Base-by-base conservation (phyloP, 2,797 vertebrate genomes). In the Crenuchus spilurus region DNA sequence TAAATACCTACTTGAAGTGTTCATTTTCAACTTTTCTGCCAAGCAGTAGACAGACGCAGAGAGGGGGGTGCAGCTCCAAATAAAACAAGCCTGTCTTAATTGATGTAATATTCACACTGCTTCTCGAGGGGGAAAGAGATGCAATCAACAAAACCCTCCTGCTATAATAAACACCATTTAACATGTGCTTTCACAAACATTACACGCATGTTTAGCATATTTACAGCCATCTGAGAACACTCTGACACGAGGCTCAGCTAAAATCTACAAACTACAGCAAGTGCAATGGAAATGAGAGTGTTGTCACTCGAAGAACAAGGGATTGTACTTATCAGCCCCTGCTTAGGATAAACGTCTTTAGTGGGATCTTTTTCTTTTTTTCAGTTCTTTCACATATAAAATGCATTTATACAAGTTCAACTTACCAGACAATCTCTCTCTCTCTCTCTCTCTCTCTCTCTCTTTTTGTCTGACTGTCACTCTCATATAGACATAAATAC, bases 1-100 rank as follows among this genome's bases (percentile, higher is more conserved):
- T 82, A 82, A 84, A 85, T 72, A 80, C 87, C 83, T 86, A 68
- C 85, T 83, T 88, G 82, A 90, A 88, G 75, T 84, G 48, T 39
- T 37, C 42, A n/a, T 22, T n/a, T 31, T 74, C 68, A 71, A 85
- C 83, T 87, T 83, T 55, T 85, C 82, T 82, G 69, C 81, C 71
- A 81, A 63, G 68, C 65, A 8, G 42, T 4, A 44, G 37, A 54
- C n/a, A 18, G 41, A 63, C 22, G 80, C 63, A 84, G 74, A 82
- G 65, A 33, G 67, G 6, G 20, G 20, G 78, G 39, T 70, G 72
- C 22, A 31, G 70, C 66, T 80, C 75, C 72, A 71, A 78, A 84
- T 86, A 74, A 84, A 87, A 82, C 82, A 84, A 83, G 58, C 65
- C 35, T 41, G 62, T 68, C 75, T 71, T 83, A 86, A 87, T 77